phyloP scores from a whole-genome alignment of 2,797 vertebrate species.

The Macropodus opercularis region DNA sequence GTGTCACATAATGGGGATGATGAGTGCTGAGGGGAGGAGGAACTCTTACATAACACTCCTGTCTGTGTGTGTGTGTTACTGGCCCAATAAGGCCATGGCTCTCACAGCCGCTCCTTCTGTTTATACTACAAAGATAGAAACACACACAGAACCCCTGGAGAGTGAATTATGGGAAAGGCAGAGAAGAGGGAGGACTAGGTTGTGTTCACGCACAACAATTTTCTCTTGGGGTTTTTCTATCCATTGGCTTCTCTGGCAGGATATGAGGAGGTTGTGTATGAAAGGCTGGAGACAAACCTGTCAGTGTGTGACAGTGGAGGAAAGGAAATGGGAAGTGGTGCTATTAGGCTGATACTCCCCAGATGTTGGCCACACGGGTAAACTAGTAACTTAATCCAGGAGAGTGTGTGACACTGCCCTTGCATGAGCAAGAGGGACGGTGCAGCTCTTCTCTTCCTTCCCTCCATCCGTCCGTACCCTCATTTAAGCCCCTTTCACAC shows the following conservation, averaged over 20 bases:
- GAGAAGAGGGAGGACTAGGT: constrained; percentile 8
- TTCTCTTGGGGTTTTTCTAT: constrained; percentile 14
- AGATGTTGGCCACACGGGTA: constrained; percentile 44
- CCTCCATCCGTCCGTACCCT: neutral
- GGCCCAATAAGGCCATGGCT: constrained; percentile 71
- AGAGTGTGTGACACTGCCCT: constrained; percentile 31
- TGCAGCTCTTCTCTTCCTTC: neutral
- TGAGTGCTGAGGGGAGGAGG: constrained; percentile 42
- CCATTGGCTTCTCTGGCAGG: constrained; percentile 15
- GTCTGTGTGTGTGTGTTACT: constrained; percentile 45
- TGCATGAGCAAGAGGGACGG: constrained; percentile 17
- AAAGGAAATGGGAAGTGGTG: neutral
- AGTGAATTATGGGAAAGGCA: constrained; percentile 36
- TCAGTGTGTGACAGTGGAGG: neutral
- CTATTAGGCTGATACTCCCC: constrained; percentile 41
- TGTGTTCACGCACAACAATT: constrained; percentile 2
- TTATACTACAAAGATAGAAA: constrained; percentile 59
- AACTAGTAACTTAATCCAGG: constrained; percentile 26
- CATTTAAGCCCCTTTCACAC: neutral
- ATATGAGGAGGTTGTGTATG: constrained; percentile 10
- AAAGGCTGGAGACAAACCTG: constrained; percentile 6
- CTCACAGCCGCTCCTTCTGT: constrained; percentile 56
- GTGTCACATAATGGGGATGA: constrained; percentile 58
- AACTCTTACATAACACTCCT: constrained; percentile 56
- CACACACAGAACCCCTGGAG: constrained; percentile 31